Evolutionary conservation across 2,888 invertebrate genomes (phyloP).

Genomic region (Drosophila glabriapex): DNA sequence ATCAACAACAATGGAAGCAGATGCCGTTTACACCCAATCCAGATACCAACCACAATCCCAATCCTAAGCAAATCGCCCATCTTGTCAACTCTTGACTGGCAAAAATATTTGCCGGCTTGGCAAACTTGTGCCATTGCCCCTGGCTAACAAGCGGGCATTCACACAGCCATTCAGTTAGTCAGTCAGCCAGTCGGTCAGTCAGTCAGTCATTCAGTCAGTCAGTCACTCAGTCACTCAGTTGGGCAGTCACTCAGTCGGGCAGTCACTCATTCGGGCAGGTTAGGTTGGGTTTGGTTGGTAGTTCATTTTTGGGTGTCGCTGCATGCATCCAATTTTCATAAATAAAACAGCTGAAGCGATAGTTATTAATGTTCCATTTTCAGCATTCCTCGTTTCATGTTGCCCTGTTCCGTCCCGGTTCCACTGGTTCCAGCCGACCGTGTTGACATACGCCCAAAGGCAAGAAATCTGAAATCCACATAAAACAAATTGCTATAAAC

Average conservation of each 20-base stretch:
- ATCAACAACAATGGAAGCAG: constrained; percentile 45
- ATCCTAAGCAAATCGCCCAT: background rate
- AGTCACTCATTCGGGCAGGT: too few relatives aligned
- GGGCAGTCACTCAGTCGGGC: background rate
- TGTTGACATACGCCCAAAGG: background rate
- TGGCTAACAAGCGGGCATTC: constrained; percentile 27
- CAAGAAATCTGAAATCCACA: background rate
- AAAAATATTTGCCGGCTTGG: constrained; percentile 71
- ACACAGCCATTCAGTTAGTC: background rate
- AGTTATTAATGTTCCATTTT: constrained; percentile 34
- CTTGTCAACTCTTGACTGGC: constrained; percentile 46
- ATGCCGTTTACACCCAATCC: constrained; percentile 6
- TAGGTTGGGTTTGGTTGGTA: background rate
- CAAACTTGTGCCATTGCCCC: constrained; percentile 67
- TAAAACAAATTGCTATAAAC: background rate
- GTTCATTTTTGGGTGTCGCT: constrained; percentile 24
- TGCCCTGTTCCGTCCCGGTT: constrained; percentile 3
- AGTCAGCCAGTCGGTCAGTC: background rate
- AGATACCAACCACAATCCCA: background rate
- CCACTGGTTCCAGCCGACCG: constrained; percentile 11
- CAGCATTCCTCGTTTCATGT: background rate
- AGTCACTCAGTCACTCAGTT: background rate
- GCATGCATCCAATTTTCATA: constrained; percentile 67
- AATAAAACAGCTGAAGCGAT: constrained; percentile 60
- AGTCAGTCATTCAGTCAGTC: too few relatives aligned